Percentiles rank a stretch among this genome's conserved stretches.
Conservation (phyloP, 2,888 invertebrate genomes). For the Laspeyria flexula region DNA sequence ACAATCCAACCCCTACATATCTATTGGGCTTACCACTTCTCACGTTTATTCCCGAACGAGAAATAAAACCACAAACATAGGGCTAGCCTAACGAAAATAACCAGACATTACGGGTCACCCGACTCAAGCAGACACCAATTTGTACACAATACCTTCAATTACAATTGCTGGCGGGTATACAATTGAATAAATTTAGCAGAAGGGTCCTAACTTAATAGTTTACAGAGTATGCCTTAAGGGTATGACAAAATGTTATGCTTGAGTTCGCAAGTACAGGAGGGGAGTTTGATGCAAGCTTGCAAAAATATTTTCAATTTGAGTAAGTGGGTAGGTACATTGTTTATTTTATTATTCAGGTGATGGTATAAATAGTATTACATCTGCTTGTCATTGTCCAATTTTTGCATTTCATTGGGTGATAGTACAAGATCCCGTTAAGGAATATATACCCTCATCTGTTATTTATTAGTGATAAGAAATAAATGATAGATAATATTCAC, state of each 20-base stretch:
- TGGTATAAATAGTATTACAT: background rate
- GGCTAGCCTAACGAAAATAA: conserved; percentile 9
- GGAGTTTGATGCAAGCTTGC: conserved; percentile 14
- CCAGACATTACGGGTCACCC: conserved; percentile 5
- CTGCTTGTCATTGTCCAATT: background rate
- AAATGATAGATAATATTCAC: no score
- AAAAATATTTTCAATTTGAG: conserved; percentile 17
- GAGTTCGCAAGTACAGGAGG: conserved; percentile 1
- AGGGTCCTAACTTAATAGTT: conserved; percentile 16
- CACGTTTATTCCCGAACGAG: conserved; percentile 14
- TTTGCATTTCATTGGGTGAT: background rate
- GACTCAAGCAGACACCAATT: conserved; percentile 43
- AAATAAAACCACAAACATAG: conserved; percentile 6
- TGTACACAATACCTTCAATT: conserved; percentile 45
- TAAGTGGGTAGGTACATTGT: background rate
- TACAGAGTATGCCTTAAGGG: conserved; percentile 8
- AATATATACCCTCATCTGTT: no score
- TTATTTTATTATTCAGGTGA: background rate
- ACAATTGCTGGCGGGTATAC: conserved; percentile 32
- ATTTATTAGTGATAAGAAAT: no score
- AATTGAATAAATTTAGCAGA: conserved; percentile 43
- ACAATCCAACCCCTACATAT: background rate
- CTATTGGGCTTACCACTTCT: conserved; percentile 5
- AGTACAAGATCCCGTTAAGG: no score
- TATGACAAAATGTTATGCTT: conserved; percentile 9